phyloP scores from a whole-genome alignment of 37 sponge, comb jelly and placozoan species.

The Petrosia ficiformis region DNA sequence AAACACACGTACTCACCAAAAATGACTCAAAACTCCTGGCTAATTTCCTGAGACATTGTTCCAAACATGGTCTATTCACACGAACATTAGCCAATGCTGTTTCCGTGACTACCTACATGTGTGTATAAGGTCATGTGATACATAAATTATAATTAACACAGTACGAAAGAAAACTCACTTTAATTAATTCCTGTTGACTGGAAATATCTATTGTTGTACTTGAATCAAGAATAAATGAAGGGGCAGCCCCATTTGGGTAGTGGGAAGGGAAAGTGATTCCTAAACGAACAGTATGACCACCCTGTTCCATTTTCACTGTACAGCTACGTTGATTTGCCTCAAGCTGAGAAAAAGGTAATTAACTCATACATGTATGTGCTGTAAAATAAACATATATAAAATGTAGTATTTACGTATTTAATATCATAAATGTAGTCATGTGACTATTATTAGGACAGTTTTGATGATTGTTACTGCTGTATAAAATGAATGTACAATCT shows the following conservation, averaged over 20 bases:
- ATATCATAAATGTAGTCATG: conserved; percentile 16
- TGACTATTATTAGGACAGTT: not conserved
- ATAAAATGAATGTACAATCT: too few relatives aligned
- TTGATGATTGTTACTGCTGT: too few relatives aligned
- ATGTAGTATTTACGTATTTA: too few relatives aligned
- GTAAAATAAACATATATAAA: too few relatives aligned
- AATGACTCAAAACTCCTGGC: conserved; percentile 40
- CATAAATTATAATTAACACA: not conserved
- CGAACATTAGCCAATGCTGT: conserved; percentile 56
- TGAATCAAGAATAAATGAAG: conserved; percentile 67
- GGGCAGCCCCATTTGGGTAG: conserved; percentile 81
- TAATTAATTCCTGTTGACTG: conserved; percentile 42
- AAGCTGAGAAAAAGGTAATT: conserved; percentile 22
- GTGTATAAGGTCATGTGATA: too few relatives aligned
- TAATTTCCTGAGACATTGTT: conserved; percentile 64
- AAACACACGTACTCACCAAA: conserved; percentile 55
- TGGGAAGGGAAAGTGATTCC: conserved; percentile 73
- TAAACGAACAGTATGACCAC: conserved; percentile 49
- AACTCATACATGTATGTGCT: too few relatives aligned
- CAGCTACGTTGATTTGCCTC: conserved; percentile 70
- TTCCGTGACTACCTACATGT: conserved; percentile 44
- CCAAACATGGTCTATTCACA: conserved; percentile 67
- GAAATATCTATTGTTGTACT: conserved; percentile 56
- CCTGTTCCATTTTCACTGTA: conserved; percentile 46
- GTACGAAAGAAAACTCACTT: conserved; percentile 16